Percentiles rank a stretch among this genome's conserved stretches.
These are phyloP conservation scores for Pangasius krempfi DNA, from an alignment of 2,797 vertebrate species.

Conservation along the genomic window DNA sequence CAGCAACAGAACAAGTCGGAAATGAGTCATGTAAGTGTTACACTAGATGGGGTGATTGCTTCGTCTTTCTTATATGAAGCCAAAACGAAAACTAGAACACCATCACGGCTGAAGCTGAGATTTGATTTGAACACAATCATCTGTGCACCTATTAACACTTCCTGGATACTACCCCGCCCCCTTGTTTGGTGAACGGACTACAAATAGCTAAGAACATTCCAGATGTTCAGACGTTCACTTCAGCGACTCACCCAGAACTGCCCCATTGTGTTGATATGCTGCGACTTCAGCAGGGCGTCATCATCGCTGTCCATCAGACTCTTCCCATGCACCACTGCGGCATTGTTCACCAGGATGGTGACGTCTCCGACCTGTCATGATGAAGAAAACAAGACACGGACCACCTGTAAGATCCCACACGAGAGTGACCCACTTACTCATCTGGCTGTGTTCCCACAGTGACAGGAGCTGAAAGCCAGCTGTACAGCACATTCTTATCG, in stretches of 20 bases:
- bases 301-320: constrained; percentile 95
- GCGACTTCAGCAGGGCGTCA: constrained; percentile 93
- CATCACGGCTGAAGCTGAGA: neutral
- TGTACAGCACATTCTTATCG: constrained; percentile 51
- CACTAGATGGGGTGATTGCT: neutral
- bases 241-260: constrained; percentile 91
- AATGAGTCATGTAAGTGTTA: neutral
- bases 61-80: neutral
- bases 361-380: constrained; percentile 90
- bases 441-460: constrained; percentile 3
- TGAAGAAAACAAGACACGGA: constrained; percentile 32
- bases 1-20: neutral
- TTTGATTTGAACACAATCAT: neutral
- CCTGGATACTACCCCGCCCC: neutral
- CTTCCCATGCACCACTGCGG: constrained; percentile 95
- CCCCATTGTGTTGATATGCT: constrained; percentile 95
- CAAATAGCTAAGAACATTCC: neutral
- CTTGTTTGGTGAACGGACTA: neutral
- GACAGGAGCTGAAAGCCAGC: constrained; percentile 21
- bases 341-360: constrained; percentile 96
- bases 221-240: constrained; percentile 14
- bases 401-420: constrained; percentile 18
- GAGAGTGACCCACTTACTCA: neutral
- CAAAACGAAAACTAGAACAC: neutral
- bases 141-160: neutral